Base-by-base conservation (phyloP, 2,888 invertebrate genomes). In the Drosophila lutescens region DNA sequence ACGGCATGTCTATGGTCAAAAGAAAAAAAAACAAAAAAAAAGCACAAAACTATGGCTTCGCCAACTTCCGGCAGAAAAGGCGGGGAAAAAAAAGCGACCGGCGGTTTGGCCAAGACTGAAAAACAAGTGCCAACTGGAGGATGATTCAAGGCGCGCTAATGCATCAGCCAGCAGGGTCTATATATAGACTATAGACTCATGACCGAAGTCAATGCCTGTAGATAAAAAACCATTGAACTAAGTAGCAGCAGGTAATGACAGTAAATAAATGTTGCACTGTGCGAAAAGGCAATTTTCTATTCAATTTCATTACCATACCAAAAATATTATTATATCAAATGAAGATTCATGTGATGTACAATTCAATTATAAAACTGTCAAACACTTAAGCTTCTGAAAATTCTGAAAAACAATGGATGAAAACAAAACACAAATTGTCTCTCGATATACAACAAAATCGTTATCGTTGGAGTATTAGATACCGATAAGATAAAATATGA, bases 151-250 rank as follows among this genome's bases (percentile, higher is more conserved):
- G 57, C 51, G 49, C 43, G 51, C 47, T 59, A 69, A 60, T 70
- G 71, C 60, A 66, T 15, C 40, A 13, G 5, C 15, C 38, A 49
- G 41, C 10, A 30, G 50, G 51, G 54, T 67, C 82, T 81, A 87
- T 81, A 81, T 81, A 76, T 81, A 81, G 81, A 54, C 60, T 81
- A 76, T 81, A 81, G 88, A 53, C 62, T 38, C 13, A 86, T 86
- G 81, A 81, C 79, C 60, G 72, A 50, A 71, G 84, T 66, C 78
- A 66, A 49, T 68, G 59, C 53, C 67, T 58, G 71, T 51, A 77
- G 81, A 78, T 86, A 80, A 87, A 26, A 26, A 87, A 80, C 72
- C 55, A 72, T 70, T 85, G 81, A 86, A 86, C 78, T 81, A 72
- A 63, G 68, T 36, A 58, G 30, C 58, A 32, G 61, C 58, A 32